Evolutionary conservation across 1,140 invertebrate species (phyloP).

Genomic region (Zaprionus camerounensis): DNA sequence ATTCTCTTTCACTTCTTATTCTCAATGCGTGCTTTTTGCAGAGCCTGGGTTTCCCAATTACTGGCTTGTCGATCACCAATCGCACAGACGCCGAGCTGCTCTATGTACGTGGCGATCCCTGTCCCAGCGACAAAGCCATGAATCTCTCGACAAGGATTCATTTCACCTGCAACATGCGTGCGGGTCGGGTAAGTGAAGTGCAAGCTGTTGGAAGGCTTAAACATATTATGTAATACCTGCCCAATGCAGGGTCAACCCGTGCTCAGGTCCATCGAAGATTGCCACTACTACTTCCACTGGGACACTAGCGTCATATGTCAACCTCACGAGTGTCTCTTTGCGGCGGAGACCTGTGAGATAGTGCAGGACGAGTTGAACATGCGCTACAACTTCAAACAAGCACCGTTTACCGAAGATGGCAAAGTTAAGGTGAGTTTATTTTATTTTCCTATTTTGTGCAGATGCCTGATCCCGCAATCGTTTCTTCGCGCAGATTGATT

Average conservation of each 20-base stretch:
- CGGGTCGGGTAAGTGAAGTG: constrained; percentile 80
- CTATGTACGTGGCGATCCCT: constrained; percentile 84
- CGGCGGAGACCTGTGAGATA: constrained; percentile 70
- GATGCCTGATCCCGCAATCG: not conserved
- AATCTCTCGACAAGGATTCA: constrained; percentile 84
- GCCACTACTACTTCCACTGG: constrained; percentile 85
- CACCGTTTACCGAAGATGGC: constrained; percentile 68
- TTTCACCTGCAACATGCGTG: constrained; percentile 84
- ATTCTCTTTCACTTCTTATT: not conserved
- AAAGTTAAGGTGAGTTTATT: constrained; percentile 67
- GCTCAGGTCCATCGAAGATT: constrained; percentile 81
- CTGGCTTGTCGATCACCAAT: constrained; percentile 69
- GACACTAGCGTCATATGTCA: constrained; percentile 85
- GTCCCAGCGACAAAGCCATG: constrained; percentile 79
- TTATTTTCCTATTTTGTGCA: not conserved
- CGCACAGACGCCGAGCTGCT: constrained; percentile 79
- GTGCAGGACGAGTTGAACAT: constrained; percentile 66
- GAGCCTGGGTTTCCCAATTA: constrained; percentile 85
- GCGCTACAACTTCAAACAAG: constrained; percentile 65
- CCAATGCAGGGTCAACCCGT: constrained; percentile 81
- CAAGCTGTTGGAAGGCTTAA: not conserved
- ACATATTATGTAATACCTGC: constrained; percentile 16
- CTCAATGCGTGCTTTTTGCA: constrained; percentile 44
- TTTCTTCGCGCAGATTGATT: constrained; percentile 54
- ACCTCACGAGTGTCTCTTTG: constrained; percentile 71